phyloP scores from a whole-genome alignment of 2,113 vertebrate genomes.

The Corythoichthys intestinalis region DNA sequence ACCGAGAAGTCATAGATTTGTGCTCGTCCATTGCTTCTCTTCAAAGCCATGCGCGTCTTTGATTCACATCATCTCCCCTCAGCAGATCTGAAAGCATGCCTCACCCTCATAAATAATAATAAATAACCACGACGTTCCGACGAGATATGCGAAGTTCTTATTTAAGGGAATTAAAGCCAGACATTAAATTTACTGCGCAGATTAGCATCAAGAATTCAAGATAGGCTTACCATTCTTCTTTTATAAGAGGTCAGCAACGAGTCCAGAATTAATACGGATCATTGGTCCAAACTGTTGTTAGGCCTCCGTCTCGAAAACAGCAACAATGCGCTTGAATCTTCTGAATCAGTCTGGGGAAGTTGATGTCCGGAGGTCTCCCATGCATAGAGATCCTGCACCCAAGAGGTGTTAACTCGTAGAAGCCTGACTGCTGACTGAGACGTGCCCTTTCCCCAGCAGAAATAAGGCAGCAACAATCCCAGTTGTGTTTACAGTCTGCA shows the following conservation, averaged over 20 bases:
- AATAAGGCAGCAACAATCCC: slow-evolving; percentile 39
- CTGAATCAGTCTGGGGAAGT: not conserved
- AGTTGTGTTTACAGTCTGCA: slow-evolving; percentile 57
- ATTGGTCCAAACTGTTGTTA: slow-evolving; percentile 9
- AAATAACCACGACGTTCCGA: slow-evolving; percentile 8
- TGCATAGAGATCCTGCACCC: slow-evolving; percentile 4
- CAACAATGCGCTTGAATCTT: not conserved
- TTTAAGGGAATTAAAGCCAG: slow-evolving; percentile 54
- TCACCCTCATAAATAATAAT: slow-evolving; percentile 39
- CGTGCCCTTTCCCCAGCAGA: slow-evolving; percentile 22
- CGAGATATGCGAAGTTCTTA: slow-evolving; percentile 34
- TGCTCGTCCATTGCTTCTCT: slow-evolving; percentile 5
- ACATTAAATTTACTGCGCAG: slow-evolving; percentile 35
- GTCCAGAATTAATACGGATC: slow-evolving; percentile 24
- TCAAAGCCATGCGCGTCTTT: not conserved
- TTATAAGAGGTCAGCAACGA: slow-evolving; percentile 41
- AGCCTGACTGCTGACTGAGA: slow-evolving; percentile 41
- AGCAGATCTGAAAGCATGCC: slow-evolving; percentile 20
- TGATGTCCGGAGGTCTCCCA: not conserved
- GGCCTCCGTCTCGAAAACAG: not conserved
- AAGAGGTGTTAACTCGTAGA: slow-evolving; percentile 29
- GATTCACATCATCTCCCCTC: slow-evolving; percentile 19
- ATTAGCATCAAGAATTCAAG: slow-evolving; percentile 23
- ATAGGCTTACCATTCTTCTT: slow-evolving; percentile 36
- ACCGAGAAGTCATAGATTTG: no score